Percentiles rank a stretch among this genome's conserved stretches.
Evolutionary conservation across 2,113 vertebrate genomes (phyloP).

Genomic region (Neomonachus schauinslandi): DNA sequence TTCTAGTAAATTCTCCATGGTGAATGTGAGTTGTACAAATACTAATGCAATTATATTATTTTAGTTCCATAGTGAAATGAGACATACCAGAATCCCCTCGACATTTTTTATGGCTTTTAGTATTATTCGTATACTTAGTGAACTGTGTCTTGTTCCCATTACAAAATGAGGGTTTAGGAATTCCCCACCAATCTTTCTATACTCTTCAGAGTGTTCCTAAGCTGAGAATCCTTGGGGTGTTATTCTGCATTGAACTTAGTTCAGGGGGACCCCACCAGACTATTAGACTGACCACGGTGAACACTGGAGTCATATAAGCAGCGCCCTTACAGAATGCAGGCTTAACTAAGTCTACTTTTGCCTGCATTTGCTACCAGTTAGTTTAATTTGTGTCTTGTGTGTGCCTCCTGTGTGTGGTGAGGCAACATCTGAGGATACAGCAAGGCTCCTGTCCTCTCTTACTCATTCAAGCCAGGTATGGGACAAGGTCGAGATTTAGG

Average conservation of each 20-base stretch:
- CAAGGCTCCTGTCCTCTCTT: background rate
- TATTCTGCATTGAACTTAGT: background rate
- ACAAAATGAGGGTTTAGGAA: background rate
- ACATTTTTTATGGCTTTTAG: background rate
- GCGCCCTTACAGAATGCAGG: background rate
- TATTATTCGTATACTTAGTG: background rate
- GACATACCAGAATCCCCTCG: background rate
- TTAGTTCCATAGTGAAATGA: conserved; percentile 25
- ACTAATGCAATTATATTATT: conserved; percentile 5
- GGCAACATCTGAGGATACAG: background rate
- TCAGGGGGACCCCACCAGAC: background rate
- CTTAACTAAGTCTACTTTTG: background rate
- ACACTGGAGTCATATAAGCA: background rate
- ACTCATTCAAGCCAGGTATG: background rate
- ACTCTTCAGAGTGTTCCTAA: background rate
- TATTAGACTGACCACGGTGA: background rate
- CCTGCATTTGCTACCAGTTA: background rate
- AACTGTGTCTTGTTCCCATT: background rate
- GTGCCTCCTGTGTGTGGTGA: background rate
- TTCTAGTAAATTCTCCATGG: background rate
- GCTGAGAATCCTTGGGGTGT: background rate
- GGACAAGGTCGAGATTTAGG: background rate
- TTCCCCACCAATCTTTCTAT: background rate
- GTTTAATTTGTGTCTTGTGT: background rate
- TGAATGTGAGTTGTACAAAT: conserved; percentile 29